Evolutionary conservation across 2,888 invertebrate species (phyloP).

Genomic region (Torymus tubicola): DNA sequence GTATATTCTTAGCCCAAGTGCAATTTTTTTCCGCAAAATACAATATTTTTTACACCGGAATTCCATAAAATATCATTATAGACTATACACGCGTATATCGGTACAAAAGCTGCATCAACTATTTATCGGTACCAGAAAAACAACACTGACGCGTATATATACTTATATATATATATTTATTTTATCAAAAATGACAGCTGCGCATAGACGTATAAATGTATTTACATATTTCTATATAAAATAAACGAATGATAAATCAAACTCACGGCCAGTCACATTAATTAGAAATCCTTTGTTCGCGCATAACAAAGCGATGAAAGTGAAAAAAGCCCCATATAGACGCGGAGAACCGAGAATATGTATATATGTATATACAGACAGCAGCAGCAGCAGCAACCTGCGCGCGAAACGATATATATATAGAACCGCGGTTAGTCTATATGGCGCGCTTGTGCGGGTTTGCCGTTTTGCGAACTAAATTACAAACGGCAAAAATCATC

Average conservation of each 20-base stretch:
- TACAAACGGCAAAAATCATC: constrained; percentile 56
- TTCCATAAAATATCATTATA: too few relatives aligned
- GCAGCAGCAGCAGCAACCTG: neutral
- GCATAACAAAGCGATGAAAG: constrained; percentile 52
- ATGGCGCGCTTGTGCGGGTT: neutral
- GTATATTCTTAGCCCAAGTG: too few relatives aligned
- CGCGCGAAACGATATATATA: neutral
- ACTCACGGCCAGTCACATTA: constrained; percentile 55
- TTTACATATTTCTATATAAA: constrained; percentile 46
- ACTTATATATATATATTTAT: neutral
- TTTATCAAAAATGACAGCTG: too few relatives aligned
- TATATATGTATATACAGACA: neutral
- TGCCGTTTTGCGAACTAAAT: constrained; percentile 51
- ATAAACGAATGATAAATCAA: constrained; percentile 56
- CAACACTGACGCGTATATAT: neutral
- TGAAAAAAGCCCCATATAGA: constrained; percentile 30
- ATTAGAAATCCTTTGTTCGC: constrained; percentile 58
- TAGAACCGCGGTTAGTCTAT: neutral
- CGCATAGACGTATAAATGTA: constrained; percentile 45
- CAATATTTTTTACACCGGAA: too few relatives aligned
- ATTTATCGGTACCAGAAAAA: too few relatives aligned
- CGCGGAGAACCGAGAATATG: too few relatives aligned
- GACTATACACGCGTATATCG: too few relatives aligned
- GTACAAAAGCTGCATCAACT: too few relatives aligned
- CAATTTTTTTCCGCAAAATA: too few relatives aligned